Evolutionary conservation across 2,113 vertebrate species (phyloP).

Genomic region (Anolis sagrei): DNA sequence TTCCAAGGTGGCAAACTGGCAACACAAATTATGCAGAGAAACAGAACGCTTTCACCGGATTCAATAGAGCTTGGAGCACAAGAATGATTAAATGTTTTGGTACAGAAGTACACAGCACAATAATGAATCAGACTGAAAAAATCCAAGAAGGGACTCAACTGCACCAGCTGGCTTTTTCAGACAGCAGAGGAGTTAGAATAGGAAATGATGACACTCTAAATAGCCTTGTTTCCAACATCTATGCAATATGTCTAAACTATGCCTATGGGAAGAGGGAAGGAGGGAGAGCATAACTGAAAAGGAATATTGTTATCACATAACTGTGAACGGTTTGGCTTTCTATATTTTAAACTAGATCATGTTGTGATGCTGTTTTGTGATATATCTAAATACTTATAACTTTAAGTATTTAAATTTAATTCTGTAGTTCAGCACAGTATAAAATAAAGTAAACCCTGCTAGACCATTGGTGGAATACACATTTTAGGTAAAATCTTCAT

Average conservation of each 20-base stretch:
- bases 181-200: slow-evolving; percentile 52
- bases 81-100: slow-evolving; percentile 77
- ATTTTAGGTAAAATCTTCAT: neutral
- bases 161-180: slow-evolving; percentile 73
- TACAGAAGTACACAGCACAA: slow-evolving; percentile 74
- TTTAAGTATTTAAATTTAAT: neutral
- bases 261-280: neutral
- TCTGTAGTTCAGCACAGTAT: neutral
- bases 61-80: slow-evolving; percentile 65
- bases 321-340: slow-evolving; percentile 1
- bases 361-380: neutral
- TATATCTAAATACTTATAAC: neutral
- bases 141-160: slow-evolving; percentile 72
- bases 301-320: slow-evolving; percentile 34
- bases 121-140: slow-evolving; percentile 78
- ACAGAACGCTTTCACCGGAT: slow-evolving; percentile 69
- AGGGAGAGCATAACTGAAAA: slow-evolving; percentile 28
- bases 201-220: slow-evolving; percentile 69
- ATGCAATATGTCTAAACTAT: slow-evolving; percentile 48
- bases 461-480: no score
- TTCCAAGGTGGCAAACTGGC: slow-evolving; percentile 71
- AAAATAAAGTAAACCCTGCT: neutral
- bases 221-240: slow-evolving; percentile 51
- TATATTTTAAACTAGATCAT: neutral
- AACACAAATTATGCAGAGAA: slow-evolving; percentile 74